A percentile compares a stretch with the other conserved stretches of the same genome.
phyloP scores from a whole-genome alignment of 2,113 vertebrate species.

The Haemorhous mexicanus region DNA sequence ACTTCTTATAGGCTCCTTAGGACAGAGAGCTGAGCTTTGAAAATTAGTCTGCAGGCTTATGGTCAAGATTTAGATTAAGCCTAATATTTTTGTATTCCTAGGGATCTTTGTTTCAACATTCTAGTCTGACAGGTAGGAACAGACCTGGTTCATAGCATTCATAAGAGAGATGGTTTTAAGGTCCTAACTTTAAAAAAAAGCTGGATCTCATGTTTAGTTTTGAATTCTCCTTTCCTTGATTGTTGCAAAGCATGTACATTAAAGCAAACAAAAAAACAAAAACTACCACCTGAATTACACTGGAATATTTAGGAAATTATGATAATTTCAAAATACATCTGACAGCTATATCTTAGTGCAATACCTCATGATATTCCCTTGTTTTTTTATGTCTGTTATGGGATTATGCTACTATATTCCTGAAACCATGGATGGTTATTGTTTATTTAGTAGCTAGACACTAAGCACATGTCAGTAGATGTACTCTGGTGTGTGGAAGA shows the following conservation, averaged over 20 bases:
- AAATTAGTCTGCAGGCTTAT: not conserved
- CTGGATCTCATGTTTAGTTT: not conserved
- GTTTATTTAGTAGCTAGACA: not conserved
- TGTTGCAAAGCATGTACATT: not conserved
- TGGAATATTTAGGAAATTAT: not conserved
- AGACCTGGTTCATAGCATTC: fast-evolving
- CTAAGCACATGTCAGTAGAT: not conserved
- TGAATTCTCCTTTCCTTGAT: not conserved
- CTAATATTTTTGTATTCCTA: not conserved
- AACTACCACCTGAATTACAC: not conserved
- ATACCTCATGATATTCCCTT: not conserved
- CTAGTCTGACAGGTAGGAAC: not conserved
- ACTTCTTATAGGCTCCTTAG: not conserved
- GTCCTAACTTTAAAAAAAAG: not conserved
- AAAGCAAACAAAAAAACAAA: not conserved
- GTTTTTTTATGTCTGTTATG: fast-evolving
- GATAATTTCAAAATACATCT: not conserved
- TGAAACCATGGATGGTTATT: not conserved
- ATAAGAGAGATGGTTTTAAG: not conserved
- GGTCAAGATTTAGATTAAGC: not conserved
- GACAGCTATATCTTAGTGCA: not conserved
- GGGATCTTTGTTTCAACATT: not conserved
- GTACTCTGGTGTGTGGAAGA: too few relatives aligned
- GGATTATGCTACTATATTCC: not conserved
- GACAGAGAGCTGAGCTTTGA: not conserved